These are phyloP conservation scores for Xiphydria camelus DNA, from an alignment of 2,888 invertebrate genomes.

Conservation along the genomic window DNA sequence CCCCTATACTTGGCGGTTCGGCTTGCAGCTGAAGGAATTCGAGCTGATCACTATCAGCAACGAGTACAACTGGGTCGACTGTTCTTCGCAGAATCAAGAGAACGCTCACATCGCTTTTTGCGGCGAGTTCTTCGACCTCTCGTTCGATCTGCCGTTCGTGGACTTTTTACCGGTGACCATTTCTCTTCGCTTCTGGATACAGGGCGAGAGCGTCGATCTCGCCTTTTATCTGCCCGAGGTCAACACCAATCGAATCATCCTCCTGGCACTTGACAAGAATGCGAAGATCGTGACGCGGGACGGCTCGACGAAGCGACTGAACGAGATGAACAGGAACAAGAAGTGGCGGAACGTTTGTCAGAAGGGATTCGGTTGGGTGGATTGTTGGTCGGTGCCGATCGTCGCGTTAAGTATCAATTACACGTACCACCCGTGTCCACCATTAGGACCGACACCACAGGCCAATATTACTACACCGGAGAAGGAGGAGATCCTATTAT, in stretches of 20 bases:
- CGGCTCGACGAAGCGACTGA: constrained; percentile 64
- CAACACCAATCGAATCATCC: constrained; percentile 81
- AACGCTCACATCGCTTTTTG: constrained; percentile 93
- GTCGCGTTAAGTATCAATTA: constrained; percentile 90
- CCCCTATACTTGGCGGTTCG: constrained; percentile 96
- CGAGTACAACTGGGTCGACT: constrained; percentile 99
- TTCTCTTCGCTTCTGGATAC: constrained; percentile 89
- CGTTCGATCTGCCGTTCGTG: constrained; percentile 90
- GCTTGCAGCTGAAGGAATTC: constrained; percentile 88
- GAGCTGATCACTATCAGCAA: constrained; percentile 92
- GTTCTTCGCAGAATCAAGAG: constrained; percentile 93
- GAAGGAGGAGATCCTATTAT: constrained; percentile 88
- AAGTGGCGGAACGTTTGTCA: constrained; percentile 83
- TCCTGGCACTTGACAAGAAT: constrained; percentile 84
- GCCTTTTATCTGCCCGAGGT: constrained; percentile 90
- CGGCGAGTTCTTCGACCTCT: constrained; percentile 90
- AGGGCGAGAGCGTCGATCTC: constrained; percentile 92
- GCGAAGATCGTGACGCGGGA: constrained; percentile 82
- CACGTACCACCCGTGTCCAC: constrained; percentile 90
- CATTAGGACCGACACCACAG: constrained; percentile 84
- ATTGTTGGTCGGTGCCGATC: constrained; percentile 95
- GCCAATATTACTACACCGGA: constrained; percentile 93
- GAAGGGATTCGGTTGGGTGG: constrained; percentile 82
- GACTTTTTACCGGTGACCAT: constrained; percentile 92
- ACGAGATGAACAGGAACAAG: constrained; percentile 62